A percentile compares a stretch with the other conserved stretches of the same genome.
These are phyloP conservation scores for Pheucticus melanocephalus DNA, from an alignment of 2,113 vertebrate genomes.

Conservation along the genomic window DNA sequence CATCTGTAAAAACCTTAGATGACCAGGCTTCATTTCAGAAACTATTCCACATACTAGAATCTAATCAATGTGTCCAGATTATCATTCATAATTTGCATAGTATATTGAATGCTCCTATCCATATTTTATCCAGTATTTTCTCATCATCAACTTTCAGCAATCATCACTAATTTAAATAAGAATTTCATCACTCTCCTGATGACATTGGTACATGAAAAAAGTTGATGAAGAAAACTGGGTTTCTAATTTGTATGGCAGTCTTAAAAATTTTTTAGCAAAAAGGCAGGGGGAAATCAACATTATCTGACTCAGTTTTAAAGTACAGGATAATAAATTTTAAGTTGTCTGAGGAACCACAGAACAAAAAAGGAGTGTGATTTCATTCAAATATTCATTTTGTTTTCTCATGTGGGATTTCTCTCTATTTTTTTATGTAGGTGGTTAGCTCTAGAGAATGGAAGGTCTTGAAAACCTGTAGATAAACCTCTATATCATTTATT, in stretches of 20 bases:
- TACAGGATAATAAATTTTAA: neutral
- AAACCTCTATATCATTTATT: neutral
- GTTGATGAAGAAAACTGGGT: neutral
- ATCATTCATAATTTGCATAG: constrained; percentile 63
- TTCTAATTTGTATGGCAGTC: neutral
- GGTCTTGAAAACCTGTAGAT: neutral
- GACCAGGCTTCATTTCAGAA: constrained; percentile 41
- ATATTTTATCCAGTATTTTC: constrained; percentile 54
- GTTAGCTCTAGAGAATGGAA: neutral
- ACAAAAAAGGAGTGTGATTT: neutral
- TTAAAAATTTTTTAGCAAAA: neutral
- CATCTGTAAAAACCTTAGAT: constrained; percentile 52
- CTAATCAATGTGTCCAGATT: constrained; percentile 66
- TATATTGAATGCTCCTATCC: constrained; percentile 28
- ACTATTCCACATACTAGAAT: constrained; percentile 37
- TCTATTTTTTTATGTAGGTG: neutral
- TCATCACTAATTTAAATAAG: constrained; percentile 4
- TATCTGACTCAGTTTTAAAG: neutral
- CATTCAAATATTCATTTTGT: neutral
- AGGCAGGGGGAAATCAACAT: neutral
- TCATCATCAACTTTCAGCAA: constrained; percentile 22
- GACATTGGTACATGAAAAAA: neutral
- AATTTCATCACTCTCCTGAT: neutral
- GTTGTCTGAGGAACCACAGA: neutral
- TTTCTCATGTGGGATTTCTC: neutral